Evolutionary conservation across 1,140 invertebrate species (phyloP).

Genomic region (Rhagoletis zephyria): DNA sequence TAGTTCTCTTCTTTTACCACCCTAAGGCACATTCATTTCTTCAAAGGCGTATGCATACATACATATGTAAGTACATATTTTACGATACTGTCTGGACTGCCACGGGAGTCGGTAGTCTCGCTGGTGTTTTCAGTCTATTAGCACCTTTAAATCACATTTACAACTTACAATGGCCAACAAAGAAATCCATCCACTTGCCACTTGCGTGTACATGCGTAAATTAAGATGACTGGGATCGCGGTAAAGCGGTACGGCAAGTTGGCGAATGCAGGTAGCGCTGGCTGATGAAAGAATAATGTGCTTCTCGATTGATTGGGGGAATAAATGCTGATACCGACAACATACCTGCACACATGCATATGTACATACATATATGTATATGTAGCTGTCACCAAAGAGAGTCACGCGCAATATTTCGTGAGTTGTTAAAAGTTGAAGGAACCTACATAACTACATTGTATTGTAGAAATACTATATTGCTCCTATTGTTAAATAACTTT

Average conservation of each 20-base stretch:
- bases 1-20: too few species aligned
- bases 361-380: too few species aligned
- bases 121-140: conserved; percentile 71
- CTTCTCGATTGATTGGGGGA: neutral
- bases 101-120: conserved; percentile 14
- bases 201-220: conserved; percentile 58
- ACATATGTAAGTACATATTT: neutral
- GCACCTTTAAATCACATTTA: conserved; percentile 72
- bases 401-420: neutral
- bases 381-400: neutral
- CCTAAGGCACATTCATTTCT: too few species aligned
- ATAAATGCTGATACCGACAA: neutral
- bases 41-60: too few species aligned
- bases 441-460: too few species aligned
- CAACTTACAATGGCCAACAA: conserved; percentile 72
- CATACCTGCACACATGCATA: neutral
- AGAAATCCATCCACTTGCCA: conserved; percentile 54
- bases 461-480: too few species aligned
- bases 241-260: neutral
- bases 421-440: neutral
- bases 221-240: neutral
- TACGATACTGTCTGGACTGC: conserved; percentile 2
- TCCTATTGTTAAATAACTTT: neutral
- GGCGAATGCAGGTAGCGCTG: conserved; percentile 9
- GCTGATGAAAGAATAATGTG: conserved; percentile 25